phyloP scores from a whole-genome alignment of 2,113 vertebrate species.

The Hippocampus barbouri region DNA sequence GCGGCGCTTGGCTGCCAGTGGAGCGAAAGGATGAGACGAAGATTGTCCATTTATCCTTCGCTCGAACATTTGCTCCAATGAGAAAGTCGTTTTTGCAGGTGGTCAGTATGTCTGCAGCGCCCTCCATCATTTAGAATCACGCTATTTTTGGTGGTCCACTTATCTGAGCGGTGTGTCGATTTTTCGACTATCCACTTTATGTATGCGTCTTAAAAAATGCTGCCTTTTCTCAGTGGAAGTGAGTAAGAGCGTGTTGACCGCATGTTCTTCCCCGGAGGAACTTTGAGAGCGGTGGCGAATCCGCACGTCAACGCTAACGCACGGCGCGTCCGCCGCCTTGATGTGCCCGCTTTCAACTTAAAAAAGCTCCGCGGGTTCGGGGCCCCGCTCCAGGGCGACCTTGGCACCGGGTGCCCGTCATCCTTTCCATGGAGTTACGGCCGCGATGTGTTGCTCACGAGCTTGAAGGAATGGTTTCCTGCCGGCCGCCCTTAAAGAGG shows the following conservation, averaged over 20 bases:
- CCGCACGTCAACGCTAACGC: slow-evolving; percentile 31
- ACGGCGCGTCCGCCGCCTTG: slow-evolving; percentile 62
- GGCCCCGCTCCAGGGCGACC: slow-evolving; percentile 52
- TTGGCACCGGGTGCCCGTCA: slow-evolving; percentile 60
- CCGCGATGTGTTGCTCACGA: slow-evolving; percentile 67
- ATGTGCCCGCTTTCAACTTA: slow-evolving; percentile 59
- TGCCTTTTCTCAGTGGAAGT: background rate
- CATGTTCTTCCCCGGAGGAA: background rate
- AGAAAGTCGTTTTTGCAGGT: background rate
- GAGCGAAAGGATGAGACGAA: slow-evolving; percentile 18
- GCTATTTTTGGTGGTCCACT: no score
- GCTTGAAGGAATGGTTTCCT: slow-evolving; percentile 76
- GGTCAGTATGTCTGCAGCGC: no score
- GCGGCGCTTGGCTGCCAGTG: slow-evolving; percentile 61
- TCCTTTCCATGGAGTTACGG: slow-evolving; percentile 61
- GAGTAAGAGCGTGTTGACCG: no score
- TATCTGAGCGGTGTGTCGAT: no score
- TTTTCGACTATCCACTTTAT: no score
- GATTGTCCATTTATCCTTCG: background rate
- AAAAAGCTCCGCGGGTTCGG: slow-evolving; percentile 31
- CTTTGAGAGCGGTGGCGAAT: background rate
- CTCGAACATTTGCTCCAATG: background rate
- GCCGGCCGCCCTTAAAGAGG: slow-evolving; percentile 53
- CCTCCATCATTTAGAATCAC: no score
- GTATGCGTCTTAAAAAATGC: no score